A percentile compares a stretch with the other conserved stretches of the same genome.
Conservation (phyloP, 1,140 invertebrate species). For the Sycophila sp. region DNA sequence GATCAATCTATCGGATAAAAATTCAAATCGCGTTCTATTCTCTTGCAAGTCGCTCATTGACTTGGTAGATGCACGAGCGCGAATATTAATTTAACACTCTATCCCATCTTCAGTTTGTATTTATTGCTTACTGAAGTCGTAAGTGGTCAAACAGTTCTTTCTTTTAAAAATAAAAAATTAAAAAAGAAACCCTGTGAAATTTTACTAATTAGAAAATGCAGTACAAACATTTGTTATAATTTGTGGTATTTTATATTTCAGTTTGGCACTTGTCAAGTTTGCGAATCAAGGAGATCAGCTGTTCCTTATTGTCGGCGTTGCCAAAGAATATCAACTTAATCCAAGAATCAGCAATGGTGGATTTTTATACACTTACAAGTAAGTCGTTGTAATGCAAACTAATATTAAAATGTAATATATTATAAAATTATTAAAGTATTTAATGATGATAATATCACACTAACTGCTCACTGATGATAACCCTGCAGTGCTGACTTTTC, state of each 20-base stretch:
- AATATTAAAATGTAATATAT: neutral
- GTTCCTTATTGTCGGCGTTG: slow-evolving; percentile 87
- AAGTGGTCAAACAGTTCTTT: slow-evolving; percentile 17
- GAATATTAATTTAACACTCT: slow-evolving; percentile 18
- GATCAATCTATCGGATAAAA: no score
- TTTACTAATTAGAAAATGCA: no score
- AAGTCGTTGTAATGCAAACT: slow-evolving; percentile 50
- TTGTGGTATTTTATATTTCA: slow-evolving; percentile 57
- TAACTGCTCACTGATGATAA: slow-evolving; percentile 56
- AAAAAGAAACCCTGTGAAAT: no score
- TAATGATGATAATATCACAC: slow-evolving; percentile 58
- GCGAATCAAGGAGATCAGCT: slow-evolving; percentile 75
- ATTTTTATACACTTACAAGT: slow-evolving; percentile 89
- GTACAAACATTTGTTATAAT: no score
- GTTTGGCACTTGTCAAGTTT: slow-evolving; percentile 80
- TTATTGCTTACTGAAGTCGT: slow-evolving; percentile 32
- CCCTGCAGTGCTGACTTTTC: slow-evolving; percentile 63
- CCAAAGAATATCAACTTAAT: slow-evolving; percentile 90
- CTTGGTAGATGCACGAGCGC: slow-evolving; percentile 22
- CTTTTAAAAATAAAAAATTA: no score
- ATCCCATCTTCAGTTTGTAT: slow-evolving; percentile 34
- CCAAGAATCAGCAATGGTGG: slow-evolving; percentile 83
- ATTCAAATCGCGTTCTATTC: slow-evolving; percentile 18
- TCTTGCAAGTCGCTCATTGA: slow-evolving; percentile 10
- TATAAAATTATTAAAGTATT: slow-evolving; percentile 8